These are phyloP conservation scores for Eilema depressum DNA, from an alignment of 2,888 invertebrate species.

Conservation along the genomic window DNA sequence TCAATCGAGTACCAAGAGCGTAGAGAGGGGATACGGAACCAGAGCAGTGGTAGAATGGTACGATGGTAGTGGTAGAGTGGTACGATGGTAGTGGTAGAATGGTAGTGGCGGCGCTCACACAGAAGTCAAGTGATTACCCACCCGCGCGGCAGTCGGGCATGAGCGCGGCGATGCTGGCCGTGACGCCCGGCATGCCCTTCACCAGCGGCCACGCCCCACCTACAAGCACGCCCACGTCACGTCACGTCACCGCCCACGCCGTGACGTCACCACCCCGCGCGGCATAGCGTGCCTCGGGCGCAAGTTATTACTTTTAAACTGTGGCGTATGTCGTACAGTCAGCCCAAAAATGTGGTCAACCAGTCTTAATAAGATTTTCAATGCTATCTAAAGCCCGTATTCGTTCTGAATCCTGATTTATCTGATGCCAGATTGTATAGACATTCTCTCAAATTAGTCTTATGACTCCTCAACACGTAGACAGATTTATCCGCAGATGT, in stretches of 20 bases:
- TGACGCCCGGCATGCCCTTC: conserved; percentile 85
- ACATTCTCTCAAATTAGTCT: too few species aligned
- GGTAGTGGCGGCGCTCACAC: conserved; percentile 54
- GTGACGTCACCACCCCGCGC: conserved; percentile 13
- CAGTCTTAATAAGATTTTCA: too few species aligned
- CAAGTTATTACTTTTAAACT: conserved; percentile 38
- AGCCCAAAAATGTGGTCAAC: too few species aligned
- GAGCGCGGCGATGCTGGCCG: conserved; percentile 87
- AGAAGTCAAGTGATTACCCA: conserved; percentile 78
- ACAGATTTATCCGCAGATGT: too few species aligned
- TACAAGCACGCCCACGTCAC: conserved; percentile 63
- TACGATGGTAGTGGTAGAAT: background rate
- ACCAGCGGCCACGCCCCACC: conserved; percentile 71
- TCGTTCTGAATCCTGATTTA: too few species aligned
- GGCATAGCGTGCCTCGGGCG: conserved; percentile 49
- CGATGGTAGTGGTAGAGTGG: background rate
- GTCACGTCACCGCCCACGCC: conserved; percentile 28
- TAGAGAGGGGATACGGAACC: conserved; percentile 26
- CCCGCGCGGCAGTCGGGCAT: conserved; percentile 91
- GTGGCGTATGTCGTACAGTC: background rate
- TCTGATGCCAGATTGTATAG: too few species aligned
- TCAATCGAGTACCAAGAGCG: background rate
- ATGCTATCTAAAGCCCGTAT: too few species aligned
- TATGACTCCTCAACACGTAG: too few species aligned
- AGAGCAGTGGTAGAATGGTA: conserved; percentile 82